Conservation (phyloP, 2,888 invertebrate species). For the Stenchaetothrips biformis region DNA sequence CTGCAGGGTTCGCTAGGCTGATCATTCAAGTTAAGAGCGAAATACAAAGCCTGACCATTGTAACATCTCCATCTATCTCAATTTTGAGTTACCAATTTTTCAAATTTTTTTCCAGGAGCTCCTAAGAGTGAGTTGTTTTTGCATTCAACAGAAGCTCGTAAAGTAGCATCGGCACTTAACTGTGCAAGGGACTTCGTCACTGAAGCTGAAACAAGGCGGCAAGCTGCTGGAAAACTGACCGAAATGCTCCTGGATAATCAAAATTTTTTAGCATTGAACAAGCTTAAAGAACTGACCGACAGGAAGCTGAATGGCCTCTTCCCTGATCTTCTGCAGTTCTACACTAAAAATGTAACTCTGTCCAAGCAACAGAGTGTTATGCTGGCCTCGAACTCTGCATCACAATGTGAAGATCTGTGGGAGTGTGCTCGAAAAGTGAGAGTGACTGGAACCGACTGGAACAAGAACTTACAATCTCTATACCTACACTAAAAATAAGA, state of each 20-base stretch:
- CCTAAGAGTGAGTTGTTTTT: background rate
- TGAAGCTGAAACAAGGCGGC: background rate
- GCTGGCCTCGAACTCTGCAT: background rate
- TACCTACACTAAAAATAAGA: slow-evolving; percentile 9
- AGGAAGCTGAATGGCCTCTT: background rate
- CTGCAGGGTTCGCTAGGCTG: background rate
- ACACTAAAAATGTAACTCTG: background rate
- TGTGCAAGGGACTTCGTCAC: background rate
- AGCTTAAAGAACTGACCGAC: background rate
- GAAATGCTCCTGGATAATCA: background rate
- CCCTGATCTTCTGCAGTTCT: background rate
- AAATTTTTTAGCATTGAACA: background rate
- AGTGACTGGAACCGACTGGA: slow-evolving; percentile 26
- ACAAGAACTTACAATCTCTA: slow-evolving; percentile 7
- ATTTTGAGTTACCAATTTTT: background rate
- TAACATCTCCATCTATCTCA: background rate
- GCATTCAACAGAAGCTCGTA: background rate
- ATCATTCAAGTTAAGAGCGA: background rate
- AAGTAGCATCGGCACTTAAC: background rate
- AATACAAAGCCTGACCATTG: background rate
- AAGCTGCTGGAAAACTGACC: background rate
- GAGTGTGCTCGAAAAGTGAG: background rate
- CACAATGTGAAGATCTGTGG: background rate
- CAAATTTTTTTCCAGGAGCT: background rate
- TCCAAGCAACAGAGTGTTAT: background rate